Evolutionary conservation across 2,113 vertebrate species (phyloP).

Genomic region (Cebus imitator): DNA sequence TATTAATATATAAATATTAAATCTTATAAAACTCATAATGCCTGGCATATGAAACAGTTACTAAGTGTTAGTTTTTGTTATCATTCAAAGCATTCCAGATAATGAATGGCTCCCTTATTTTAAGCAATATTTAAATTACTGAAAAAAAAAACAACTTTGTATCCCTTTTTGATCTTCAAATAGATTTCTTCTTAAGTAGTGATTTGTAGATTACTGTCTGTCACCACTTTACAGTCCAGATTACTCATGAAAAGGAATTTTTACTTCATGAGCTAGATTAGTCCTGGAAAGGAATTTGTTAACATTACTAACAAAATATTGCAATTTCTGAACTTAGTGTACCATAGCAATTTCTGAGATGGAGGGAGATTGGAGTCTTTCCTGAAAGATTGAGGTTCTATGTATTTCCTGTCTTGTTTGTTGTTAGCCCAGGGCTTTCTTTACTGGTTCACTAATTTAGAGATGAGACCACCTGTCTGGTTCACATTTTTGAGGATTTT

Average conservation of each 20-base stretch:
- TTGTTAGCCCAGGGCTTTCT: not conserved
- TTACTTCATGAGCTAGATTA: not conserved
- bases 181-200: not conserved
- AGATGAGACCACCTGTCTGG: not conserved
- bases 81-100: not conserved
- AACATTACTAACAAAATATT: not conserved
- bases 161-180: not conserved
- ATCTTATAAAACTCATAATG: not conserved
- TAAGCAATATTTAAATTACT: slow-evolving; percentile 24
- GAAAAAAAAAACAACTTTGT: not conserved
- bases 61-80: not conserved
- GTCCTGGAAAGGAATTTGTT: not conserved
- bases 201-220: not conserved
- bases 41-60: not conserved
- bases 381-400: not conserved
- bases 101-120: slow-evolving; percentile 1
- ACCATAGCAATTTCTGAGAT: not conserved
- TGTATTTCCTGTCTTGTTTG: not conserved
- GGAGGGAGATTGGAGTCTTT: not conserved
- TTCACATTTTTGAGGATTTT: slow-evolving; percentile 10
- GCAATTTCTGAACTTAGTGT: not conserved
- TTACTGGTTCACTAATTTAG: not conserved
- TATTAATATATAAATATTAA: not conserved
- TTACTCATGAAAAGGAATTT: slow-evolving; percentile 3
- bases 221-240: not conserved